Evolutionary conservation across 2,113 vertebrate genomes (phyloP).

Genomic region (Atlantisia rogersi): DNA sequence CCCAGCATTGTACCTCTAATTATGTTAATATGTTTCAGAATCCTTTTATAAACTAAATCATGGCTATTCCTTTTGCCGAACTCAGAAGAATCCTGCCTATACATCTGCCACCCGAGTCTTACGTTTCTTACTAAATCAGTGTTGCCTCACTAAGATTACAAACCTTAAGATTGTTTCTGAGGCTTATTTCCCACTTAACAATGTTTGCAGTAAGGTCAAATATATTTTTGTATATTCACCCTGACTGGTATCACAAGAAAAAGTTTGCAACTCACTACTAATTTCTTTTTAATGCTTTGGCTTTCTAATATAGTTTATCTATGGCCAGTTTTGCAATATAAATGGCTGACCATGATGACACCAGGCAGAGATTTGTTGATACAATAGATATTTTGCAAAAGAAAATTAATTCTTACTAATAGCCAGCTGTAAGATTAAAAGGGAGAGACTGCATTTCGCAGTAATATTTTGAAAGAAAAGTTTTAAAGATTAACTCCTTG

Average conservation of each 20-base stretch:
- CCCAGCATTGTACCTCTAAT: neutral
- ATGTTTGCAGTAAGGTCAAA: neutral
- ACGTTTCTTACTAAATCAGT: neutral
- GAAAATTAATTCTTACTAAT: neutral
- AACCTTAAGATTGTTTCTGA: neutral
- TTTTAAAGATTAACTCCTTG: neutral
- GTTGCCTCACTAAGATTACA: neutral
- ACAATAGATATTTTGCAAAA: neutral
- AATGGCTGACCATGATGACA: neutral
- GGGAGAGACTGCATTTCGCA: neutral
- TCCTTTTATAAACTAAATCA: neutral
- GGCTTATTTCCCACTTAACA: neutral
- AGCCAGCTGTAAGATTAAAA: neutral
- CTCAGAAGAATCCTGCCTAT: neutral
- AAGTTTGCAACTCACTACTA: neutral
- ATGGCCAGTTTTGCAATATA: neutral
- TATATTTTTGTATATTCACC: neutral
- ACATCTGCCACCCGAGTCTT: neutral
- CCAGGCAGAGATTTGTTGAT: neutral
- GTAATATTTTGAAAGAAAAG: neutral
- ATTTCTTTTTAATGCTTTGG: neutral
- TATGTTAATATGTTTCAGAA: constrained; percentile 30
- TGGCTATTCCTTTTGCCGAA: neutral
- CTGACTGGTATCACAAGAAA: neutral
- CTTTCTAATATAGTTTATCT: neutral